Evolutionary conservation across 2,888 invertebrate genomes (phyloP), one percentile per base, ranked within the genome.

Genomic region (Chrysotoxum bicinctum): DNA sequence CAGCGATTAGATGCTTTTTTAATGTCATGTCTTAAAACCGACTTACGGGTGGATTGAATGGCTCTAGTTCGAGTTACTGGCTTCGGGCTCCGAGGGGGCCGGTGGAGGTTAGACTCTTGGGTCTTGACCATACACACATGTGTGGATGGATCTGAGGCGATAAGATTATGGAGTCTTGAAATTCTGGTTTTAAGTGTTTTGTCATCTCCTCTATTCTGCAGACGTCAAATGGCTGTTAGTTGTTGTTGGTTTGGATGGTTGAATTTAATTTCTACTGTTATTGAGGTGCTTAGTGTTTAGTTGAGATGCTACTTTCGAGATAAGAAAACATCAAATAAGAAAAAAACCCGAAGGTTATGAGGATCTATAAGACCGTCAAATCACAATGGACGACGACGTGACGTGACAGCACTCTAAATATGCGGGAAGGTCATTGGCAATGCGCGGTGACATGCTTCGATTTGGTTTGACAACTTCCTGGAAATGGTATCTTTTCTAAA

Each of bases 381-480:
- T 43, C 43, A 52, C 62, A 19, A 30, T 4, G 10, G 19, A 60
- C 58, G n/a, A 43, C 12, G 21, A 30, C 26, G 16, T 8, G 23
- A 21, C 14, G 56, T 10, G 73, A n/a, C 19, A 30, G 21, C 16
- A 16, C 43, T 43, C 26, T 30, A 56, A 10, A 60, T 35, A n/a
- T 43, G 37, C 16, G 35, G 19, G 85, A 85, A 85, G 81, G 81
- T 85, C 85, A 85, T 85, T 81, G 85, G 73, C 81, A 85, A 85
- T 21, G 64, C 58, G 76, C 73, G 85, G 81, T 85, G 85, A 85
- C 85, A 85, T 77, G 81, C 43, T 85, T 85, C 81, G 81, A 85
- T 85, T 81, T 85, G 81, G 68, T 81, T 81, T 81, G 85, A 85
- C 81, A 85, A 85, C 81, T 85, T 85, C 85, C 85, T 74, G 76